A percentile compares a stretch with the other conserved stretches of the same genome.
Conservation (phyloP, 2,888 invertebrate species). For the Aleiodes leptofemur region DNA sequence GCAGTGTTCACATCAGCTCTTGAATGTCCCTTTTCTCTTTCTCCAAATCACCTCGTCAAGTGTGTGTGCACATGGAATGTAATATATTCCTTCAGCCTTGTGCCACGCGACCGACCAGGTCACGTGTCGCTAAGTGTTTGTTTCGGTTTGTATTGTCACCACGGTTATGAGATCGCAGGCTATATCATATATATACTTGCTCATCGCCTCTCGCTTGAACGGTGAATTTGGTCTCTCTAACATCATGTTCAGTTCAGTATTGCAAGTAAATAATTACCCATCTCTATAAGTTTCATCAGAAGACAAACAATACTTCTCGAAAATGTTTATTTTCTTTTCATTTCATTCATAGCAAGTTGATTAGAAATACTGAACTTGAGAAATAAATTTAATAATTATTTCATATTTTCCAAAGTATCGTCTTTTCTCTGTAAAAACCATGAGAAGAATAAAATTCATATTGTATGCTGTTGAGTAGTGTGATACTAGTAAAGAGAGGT, state of each 20-base stretch:
- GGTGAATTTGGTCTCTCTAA: slow-evolving; percentile 8
- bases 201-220: slow-evolving; percentile 17
- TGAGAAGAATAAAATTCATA: slow-evolving; percentile 17
- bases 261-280: background rate
- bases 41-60: slow-evolving; percentile 71
- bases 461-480: slow-evolving; percentile 8
- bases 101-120: slow-evolving; percentile 78
- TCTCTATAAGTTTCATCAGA: background rate
- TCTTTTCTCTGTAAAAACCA: background rate
- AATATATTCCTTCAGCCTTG: slow-evolving; percentile 76
- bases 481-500: slow-evolving; percentile 21
- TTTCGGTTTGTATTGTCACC: slow-evolving; percentile 76
- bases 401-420: too few species aligned
- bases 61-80: slow-evolving; percentile 74
- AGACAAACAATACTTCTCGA: background rate
- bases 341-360: background rate
- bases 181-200: slow-evolving; percentile 41
- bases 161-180: slow-evolving; percentile 65
- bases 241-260: background rate
- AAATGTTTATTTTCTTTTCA: background rate
- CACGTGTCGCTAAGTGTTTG: slow-evolving; percentile 75
- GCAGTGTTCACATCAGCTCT: slow-evolving; percentile 33
- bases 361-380: too few species aligned
- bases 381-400: too few species aligned
- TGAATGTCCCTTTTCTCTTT: slow-evolving; percentile 56